Base-by-base conservation (phyloP, 1,140 invertebrate genomes). In the Dendroctonus ponderosae region DNA sequence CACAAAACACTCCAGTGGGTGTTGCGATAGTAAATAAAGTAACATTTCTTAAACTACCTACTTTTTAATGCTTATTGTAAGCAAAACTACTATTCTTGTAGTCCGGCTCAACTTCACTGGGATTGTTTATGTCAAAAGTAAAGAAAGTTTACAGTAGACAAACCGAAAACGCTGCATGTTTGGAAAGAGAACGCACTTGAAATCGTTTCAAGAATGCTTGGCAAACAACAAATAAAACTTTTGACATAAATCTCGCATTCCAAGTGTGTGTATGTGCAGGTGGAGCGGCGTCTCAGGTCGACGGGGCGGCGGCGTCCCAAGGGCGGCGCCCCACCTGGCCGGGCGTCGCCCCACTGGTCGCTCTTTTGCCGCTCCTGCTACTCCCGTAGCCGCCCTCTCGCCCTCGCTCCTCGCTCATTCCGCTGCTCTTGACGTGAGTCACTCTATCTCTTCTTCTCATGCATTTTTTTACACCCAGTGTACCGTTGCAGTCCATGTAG, bases 271-370 rank as follows among this genome's bases (percentile, higher is more conserved):
- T 74, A 54, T 74, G 69, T 73, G 68, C 73, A 78, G 75, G 76
- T 78, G 74, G 66, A 58, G 58, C 58, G 66, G 53, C 66, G 70
- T 75, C 76, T 69, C 71, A 71, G 63, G 50, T 50, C 66, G 59
- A 62, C 54, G 43, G 48, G 60, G 63, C 67, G 54, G 63, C 63
- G 62, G 49, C 70, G 67, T 68, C 67, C 62, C 57, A 63, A 44
- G 62, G 66, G 70, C 70, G 70, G 49, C 66, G 66, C 52, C 70
- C 67, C 66, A 69, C 61, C 66, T 64, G 44, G 60, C 62, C 50
- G 53, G 61, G 56, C 53, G 66, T 64, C 63, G 68, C 67, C 70
- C 74, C 74, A 71, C 76, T 78, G 74, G 72, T 74, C 72, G 73
- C 76, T 70, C 71, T 75, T 71, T 72, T 74, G 69, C 73, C 73